Evolutionary conservation across 1,140 invertebrate genomes (phyloP).

Genomic region (Macrocentrus cingulum): DNA sequence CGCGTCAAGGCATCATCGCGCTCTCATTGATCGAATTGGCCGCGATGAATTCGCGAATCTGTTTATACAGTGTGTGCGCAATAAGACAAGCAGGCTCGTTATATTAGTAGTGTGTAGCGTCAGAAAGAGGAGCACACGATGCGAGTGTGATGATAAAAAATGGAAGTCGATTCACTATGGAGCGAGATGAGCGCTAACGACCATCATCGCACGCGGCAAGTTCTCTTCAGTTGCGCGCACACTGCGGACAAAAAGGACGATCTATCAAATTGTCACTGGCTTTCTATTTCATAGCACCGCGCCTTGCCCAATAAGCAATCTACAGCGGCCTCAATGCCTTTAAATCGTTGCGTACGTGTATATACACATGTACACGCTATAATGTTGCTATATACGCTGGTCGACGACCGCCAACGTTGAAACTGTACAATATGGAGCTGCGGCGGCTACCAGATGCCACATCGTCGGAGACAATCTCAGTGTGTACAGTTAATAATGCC

Average conservation of each 20-base stretch:
- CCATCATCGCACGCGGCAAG: neutral
- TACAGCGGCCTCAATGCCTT: slow-evolving; percentile 20
- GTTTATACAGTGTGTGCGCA: slow-evolving; percentile 17
- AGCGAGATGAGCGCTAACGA: slow-evolving; percentile 13
- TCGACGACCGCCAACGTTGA: slow-evolving; percentile 25
- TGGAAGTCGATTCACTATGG: slow-evolving; percentile 22
- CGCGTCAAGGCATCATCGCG: slow-evolving; percentile 11
- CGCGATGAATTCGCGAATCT: slow-evolving; percentile 7
- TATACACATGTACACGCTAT: slow-evolving; percentile 6
- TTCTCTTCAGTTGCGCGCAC: slow-evolving; percentile 5
- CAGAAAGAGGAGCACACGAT: neutral
- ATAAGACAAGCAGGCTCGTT: slow-evolving; percentile 31
- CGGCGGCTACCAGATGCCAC: slow-evolving; percentile 32
- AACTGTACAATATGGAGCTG: slow-evolving; percentile 4
- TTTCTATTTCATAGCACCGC: slow-evolving; percentile 39
- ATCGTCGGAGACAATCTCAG: slow-evolving; percentile 21
- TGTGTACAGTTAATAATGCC: slow-evolving; percentile 10
- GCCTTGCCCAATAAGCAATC: slow-evolving; percentile 42
- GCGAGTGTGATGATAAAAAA: slow-evolving; percentile 20
- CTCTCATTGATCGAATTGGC: slow-evolving; percentile 7
- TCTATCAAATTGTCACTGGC: slow-evolving; percentile 53
- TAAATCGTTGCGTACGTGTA: slow-evolving; percentile 6
- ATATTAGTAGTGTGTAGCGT: slow-evolving; percentile 26
- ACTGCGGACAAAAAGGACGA: slow-evolving; percentile 31
- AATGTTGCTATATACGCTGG: neutral